phyloP scores from a whole-genome alignment of 2,888 invertebrate species.

The Barypeithes pellucidus region DNA sequence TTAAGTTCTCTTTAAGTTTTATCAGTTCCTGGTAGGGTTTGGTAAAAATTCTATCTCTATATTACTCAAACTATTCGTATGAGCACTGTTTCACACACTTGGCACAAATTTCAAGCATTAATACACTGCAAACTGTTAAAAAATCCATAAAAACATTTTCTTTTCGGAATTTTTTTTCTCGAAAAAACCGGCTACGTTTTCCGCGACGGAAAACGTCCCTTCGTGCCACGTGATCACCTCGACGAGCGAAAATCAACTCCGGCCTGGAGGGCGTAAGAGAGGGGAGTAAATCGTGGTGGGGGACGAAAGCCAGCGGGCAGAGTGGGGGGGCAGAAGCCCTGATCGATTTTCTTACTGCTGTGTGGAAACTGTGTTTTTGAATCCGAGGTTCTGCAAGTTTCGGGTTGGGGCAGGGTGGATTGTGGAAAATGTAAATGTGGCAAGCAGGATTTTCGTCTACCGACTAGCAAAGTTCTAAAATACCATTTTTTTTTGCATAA shows the following conservation, averaged over 20 bases:
- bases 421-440: not conserved
- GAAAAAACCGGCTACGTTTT: conserved; percentile 25
- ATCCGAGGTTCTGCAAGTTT: conserved; percentile 37
- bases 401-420: conserved; percentile 25
- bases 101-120: not conserved
- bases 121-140: not conserved
- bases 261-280: conserved; percentile 45
- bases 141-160: not conserved
- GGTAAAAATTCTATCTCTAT: too few relatives aligned
- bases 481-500: too few relatives aligned
- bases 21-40: too few relatives aligned
- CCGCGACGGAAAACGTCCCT: conserved; percentile 3
- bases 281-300: conserved; percentile 37
- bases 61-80: too few relatives aligned
- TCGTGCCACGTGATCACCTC: conserved; percentile 28
- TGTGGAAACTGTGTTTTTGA: conserved; percentile 44
- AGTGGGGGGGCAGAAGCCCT: conserved; percentile 30
- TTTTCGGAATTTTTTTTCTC: not conserved
- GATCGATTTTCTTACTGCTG: conserved; percentile 50
- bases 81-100: too few relatives aligned
- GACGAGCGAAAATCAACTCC: conserved; percentile 44
- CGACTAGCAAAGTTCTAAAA: too few relatives aligned
- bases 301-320: conserved; percentile 18
- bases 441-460: too few relatives aligned
- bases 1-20: too few relatives aligned